Conservation (phyloP, 2,797 vertebrate species). For the Pyrocephalus nanus region DNA sequence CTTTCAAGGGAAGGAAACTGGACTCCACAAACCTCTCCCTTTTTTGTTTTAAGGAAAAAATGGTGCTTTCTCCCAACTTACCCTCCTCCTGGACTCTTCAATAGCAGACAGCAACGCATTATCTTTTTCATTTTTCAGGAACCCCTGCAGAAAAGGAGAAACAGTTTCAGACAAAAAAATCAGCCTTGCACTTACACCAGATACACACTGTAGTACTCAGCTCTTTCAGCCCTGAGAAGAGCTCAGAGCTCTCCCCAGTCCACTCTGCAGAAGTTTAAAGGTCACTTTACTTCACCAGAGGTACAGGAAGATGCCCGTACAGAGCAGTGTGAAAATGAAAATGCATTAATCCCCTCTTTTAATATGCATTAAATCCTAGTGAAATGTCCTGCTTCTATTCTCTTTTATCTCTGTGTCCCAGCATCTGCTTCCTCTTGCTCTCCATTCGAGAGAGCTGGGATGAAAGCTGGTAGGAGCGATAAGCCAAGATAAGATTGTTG, state of each 20-base stretch:
- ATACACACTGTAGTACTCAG: background rate
- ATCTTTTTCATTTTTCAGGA: slow-evolving; percentile 98
- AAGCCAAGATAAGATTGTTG: slow-evolving; percentile 50
- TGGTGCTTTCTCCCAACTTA: slow-evolving; percentile 64
- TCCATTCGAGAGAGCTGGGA: background rate
- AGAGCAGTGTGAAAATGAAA: background rate
- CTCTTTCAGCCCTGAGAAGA: background rate
- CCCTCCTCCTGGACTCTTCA: slow-evolving; percentile 96
- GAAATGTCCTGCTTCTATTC: slow-evolving; percentile 37
- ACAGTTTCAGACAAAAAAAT: background rate
- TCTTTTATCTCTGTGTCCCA: slow-evolving; percentile 52
- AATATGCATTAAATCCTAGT: slow-evolving; percentile 46
- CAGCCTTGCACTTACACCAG: background rate
- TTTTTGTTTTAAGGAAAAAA: background rate
- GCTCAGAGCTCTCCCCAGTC: background rate
- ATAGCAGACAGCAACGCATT: slow-evolving; percentile 96
- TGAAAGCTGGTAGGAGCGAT: slow-evolving; percentile 14
- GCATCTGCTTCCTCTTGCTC: slow-evolving; percentile 26
- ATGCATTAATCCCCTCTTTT: slow-evolving; percentile 33
- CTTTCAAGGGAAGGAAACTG: background rate
- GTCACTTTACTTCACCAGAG: background rate
- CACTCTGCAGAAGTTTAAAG: slow-evolving; percentile 13
- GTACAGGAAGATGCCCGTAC: background rate
- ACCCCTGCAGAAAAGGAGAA: slow-evolving; percentile 81
- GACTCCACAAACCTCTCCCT: background rate